Base-by-base conservation (phyloP, 1,140 invertebrate genomes). In the Globodera rostochiensis region DNA sequence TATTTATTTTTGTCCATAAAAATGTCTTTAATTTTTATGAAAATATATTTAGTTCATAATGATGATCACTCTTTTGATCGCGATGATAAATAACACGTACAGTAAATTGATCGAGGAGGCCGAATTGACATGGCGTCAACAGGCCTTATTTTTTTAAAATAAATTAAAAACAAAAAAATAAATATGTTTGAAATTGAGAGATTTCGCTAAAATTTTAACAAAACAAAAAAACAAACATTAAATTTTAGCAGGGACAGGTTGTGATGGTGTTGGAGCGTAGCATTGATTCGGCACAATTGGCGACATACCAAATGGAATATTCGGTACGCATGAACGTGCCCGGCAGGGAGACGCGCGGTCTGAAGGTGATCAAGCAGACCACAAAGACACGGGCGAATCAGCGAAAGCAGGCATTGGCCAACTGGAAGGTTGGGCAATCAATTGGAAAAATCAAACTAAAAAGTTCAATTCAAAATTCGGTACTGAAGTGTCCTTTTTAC, bases 41-140 rank as follows among this genome's bases (percentile, higher is more conserved):
- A n/a, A 73, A 25, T 21, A 25, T n/a, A 73, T 6, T 11, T 15
- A 76, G 74, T 64, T 64, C 0, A 96, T 96, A 5, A 94, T 97
- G 85, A 88, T 92, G 82, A 89, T 92, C 47, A 92, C 92, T 87
- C 92, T 92, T 3, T 64, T 85, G n/a, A 84, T 84, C 53, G 92
- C 92, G 70, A 92, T 92, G 91, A 92, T 92, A 91, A 92, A 91
- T 53, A 92, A 92, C 84, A 92, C 92, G 1, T 92, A 92, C 87
- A 90, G 90, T 47, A 87, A 88, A 75, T 95, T 99, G 73, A 98
- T 98, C 81, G 94, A 96, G 89, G 95, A 97, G 90, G 98, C 96
- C 71, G 96, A 98, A 90, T 98, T 98, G 90, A 96, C 98, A 90
- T 98, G 95, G 94, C 94, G 97, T 89, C 97, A 98, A 91, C 96